Conservation (phyloP, 2,888 invertebrate genomes). For the Dasypolia templi region DNA sequence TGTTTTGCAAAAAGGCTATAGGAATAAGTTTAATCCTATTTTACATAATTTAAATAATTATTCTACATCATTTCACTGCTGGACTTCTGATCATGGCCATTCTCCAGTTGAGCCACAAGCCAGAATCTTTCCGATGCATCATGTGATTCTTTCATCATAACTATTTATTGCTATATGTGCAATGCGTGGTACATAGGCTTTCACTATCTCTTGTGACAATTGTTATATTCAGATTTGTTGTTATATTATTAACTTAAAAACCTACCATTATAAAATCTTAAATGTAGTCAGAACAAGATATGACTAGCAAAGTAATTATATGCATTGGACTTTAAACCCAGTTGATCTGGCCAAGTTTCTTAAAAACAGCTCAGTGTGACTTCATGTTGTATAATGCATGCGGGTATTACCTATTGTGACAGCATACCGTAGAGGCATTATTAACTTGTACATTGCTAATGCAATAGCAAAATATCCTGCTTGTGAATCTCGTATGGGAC, state of each 20-base stretch:
- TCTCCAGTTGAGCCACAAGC: neutral
- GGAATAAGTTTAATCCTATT: neutral
- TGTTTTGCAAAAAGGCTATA: neutral
- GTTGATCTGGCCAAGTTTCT: constrained; percentile 22
- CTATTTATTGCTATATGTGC: neutral
- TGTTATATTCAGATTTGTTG: neutral
- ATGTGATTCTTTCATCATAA: neutral
- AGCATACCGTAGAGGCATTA: constrained; percentile 97
- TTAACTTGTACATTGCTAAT: constrained; percentile 98
- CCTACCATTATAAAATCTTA: too few species aligned
- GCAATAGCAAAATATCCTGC: constrained; percentile 97
- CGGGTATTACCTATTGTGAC: constrained; percentile 94
- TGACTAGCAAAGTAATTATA: constrained; percentile 4
- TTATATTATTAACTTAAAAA: neutral
- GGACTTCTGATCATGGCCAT: neutral
- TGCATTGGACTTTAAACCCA: constrained; percentile 36
- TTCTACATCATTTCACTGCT: neutral
- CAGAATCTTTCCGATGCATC: neutral
- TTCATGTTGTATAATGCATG: neutral
- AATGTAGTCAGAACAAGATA: neutral
- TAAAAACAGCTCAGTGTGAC: neutral
- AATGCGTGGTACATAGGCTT: neutral
- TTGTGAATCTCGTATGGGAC: constrained; percentile 94
- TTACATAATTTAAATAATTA: neutral
- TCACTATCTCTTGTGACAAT: neutral